Evolutionary conservation across 1,140 invertebrate genomes (phyloP), one percentile per base, ranked within the genome.

Genomic region (Apis dorsata): DNA sequence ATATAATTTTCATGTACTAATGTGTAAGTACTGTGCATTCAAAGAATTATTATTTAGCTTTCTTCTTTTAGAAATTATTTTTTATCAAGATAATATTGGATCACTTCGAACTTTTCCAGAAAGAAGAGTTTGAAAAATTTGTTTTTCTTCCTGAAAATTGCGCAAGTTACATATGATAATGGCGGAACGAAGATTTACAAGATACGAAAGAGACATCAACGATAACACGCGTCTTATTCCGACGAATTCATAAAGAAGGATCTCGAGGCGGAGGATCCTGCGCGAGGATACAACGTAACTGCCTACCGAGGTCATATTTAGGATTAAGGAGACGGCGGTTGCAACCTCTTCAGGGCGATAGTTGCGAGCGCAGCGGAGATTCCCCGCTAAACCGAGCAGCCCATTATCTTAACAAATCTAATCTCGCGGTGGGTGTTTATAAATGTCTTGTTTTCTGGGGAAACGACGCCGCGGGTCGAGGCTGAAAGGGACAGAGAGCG

Each of bases 401-500:
- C 91, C 92, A 93, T 94, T 94, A 94, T 94, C 93, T 93, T 93
- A 94, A 94, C 93, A 93, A 94, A 94, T 94, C 93, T 94, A 94
- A 94, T 94, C 92, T 94, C 90, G 90, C 88, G 90, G 90, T 94
- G 90, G 93, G 90, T 93, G 93, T 94, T 94, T 94, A 94, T 93
- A 94, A 94, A 94, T 94, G 93, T 94, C 93, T 94, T 94, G 92
- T 93, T 94, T 94, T 93, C 93, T 89, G 79, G 88, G 78, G 87
- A 88, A 92, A 92, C 88, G 71, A 84, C 85, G 79, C 13, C 49
- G 57, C 74, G 66, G 65, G 24, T 53, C 69, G 57, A 62, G 77
- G 21, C 83, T 66, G 28, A 80, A 63, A 79, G 83, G 86, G 78
- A 80, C 75, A 51, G 62, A 44, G 62, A 65, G 21, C 77, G 71